Percentiles rank a stretch among this genome's conserved stretches.
Evolutionary conservation across 2,888 invertebrate genomes (phyloP).

Genomic region (Flabesymbios commensalis): DNA sequence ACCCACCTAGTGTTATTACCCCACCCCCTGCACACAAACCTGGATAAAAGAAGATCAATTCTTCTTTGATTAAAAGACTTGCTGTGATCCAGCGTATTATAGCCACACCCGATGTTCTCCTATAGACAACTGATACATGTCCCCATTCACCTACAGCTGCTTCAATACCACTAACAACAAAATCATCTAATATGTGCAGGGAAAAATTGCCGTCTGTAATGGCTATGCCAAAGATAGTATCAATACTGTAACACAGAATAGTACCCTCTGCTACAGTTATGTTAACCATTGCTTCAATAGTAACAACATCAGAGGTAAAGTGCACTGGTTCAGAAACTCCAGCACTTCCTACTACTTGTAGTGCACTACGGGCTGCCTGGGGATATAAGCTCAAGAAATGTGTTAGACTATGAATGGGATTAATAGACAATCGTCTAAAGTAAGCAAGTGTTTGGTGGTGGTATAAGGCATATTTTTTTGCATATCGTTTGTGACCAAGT

Average conservation of each 20-base stretch:
- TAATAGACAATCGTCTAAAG: too few relatives aligned
- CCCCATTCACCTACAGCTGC: slow-evolving; percentile 29
- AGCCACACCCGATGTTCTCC: slow-evolving; percentile 13
- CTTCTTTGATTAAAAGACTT: slow-evolving; percentile 1
- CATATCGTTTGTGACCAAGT: too few relatives aligned
- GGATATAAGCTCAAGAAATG: too few relatives aligned
- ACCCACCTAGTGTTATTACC: slow-evolving; percentile 37
- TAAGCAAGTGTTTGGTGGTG: too few relatives aligned
- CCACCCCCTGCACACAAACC: slow-evolving; percentile 34
- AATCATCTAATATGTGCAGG: slow-evolving; percentile 14
- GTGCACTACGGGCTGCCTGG: too few relatives aligned
- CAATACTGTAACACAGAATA: slow-evolving; percentile 18
- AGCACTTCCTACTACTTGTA: too few relatives aligned
- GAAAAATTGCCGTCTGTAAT: slow-evolving; percentile 20
- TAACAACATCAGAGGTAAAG: too few relatives aligned
- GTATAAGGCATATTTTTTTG: too few relatives aligned
- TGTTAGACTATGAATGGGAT: too few relatives aligned
- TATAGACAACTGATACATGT: slow-evolving; percentile 30
- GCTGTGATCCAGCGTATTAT: slow-evolving; percentile 23
- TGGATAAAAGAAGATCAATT: slow-evolving; percentile 15
- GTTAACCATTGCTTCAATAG: background rate
- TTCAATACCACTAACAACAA: slow-evolving; percentile 15
- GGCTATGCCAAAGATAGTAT: slow-evolving; percentile 26
- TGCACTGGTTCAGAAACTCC: too few relatives aligned
- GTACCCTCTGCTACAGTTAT: slow-evolving; percentile 4